Conservation (phyloP, 37 sponge, comb jelly and placozoan genomes). For the Halichondria panicea region DNA sequence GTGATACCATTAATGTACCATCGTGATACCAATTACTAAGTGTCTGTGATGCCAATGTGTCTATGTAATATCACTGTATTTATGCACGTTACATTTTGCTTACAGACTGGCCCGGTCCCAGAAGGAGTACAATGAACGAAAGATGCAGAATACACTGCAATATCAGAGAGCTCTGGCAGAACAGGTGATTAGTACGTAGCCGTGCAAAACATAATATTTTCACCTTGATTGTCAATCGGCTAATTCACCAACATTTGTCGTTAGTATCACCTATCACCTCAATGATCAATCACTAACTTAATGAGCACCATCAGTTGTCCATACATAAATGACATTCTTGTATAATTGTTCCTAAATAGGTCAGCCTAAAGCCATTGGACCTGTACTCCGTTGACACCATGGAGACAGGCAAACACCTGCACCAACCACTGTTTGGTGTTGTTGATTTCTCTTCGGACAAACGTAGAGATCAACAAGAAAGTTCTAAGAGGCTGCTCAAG, state of each 20-base stretch:
- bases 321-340: too few relatives aligned
- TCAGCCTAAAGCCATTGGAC: background rate
- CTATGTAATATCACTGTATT: too few relatives aligned
- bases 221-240: too few relatives aligned
- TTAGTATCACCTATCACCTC: too few relatives aligned
- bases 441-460: conserved; percentile 38
- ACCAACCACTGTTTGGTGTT: conserved; percentile 72
- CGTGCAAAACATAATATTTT: too few relatives aligned
- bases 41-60: too few relatives aligned
- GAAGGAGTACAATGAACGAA: conserved; percentile 27
- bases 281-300: too few relatives aligned
- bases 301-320: too few relatives aligned
- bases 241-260: too few relatives aligned
- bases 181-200: conserved; percentile 73
- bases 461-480: conserved; percentile 24
- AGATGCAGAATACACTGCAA: conserved; percentile 17
- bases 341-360: too few relatives aligned
- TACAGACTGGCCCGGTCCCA: conserved; percentile 52
- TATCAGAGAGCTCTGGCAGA: conserved; percentile 76
- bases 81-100: too few relatives aligned
- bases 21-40: background rate
- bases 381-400: background rate
- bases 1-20: background rate
- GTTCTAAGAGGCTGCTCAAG: conserved; percentile 36
- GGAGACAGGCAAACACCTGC: background rate